A percentile compares a stretch with the other conserved stretches of the same genome.
Evolutionary conservation across 30 jellyfish, hydroid and myxozoan species (phyloP).

Genomic region (Aurelia aurita): DNA sequence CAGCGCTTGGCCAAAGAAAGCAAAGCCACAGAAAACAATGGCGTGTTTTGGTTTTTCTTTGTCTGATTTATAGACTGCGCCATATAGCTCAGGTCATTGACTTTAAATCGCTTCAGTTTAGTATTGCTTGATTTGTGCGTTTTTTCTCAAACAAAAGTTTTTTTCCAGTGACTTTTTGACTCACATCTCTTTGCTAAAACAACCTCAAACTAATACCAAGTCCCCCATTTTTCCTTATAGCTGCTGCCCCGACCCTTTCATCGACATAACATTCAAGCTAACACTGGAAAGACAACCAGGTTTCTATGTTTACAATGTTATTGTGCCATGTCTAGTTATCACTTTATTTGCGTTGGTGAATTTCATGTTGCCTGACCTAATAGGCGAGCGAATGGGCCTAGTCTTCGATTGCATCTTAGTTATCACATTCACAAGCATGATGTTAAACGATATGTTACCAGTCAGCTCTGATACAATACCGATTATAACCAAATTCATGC

Average conservation of each 20-base stretch:
- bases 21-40: no score
- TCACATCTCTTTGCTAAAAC: no score
- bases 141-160: no score
- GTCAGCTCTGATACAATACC: slow-evolving; percentile 78
- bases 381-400: slow-evolving; percentile 83
- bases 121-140: no score
- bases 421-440: slow-evolving; percentile 69
- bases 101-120: no score
- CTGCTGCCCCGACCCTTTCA: slow-evolving; percentile 72
- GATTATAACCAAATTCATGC: slow-evolving; percentile 67
- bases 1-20: no score
- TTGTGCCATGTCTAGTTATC: slow-evolving; percentile 70
- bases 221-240: slow-evolving; percentile 24
- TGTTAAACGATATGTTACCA: slow-evolving; percentile 83
- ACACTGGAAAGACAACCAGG: slow-evolving; percentile 76
- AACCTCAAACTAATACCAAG: no score
- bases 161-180: no score
- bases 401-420: slow-evolving; percentile 75
- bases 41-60: no score
- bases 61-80: no score
- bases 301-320: slow-evolving; percentile 65
- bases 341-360: slow-evolving; percentile 66
- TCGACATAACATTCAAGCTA: slow-evolving; percentile 57
- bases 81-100: no score
- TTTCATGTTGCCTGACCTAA: slow-evolving; percentile 73